These are phyloP conservation scores for Leptonema lineaticorne DNA, from an alignment of 1,140 invertebrate genomes.

Conservation along the genomic window DNA sequence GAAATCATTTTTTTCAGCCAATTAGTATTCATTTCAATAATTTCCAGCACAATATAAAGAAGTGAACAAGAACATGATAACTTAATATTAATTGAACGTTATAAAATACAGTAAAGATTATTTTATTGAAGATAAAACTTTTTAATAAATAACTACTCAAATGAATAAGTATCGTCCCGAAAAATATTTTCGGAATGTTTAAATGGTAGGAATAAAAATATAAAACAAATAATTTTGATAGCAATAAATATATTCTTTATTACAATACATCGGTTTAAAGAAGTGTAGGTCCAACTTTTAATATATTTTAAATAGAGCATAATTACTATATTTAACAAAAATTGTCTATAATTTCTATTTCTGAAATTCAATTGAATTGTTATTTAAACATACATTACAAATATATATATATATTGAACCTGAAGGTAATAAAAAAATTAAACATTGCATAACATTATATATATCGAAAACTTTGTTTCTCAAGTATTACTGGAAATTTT, in stretches of 20 bases:
- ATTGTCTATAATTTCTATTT: not conserved
- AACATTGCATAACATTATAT: constrained; percentile 5
- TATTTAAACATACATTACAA: not conserved
- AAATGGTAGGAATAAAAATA: not conserved
- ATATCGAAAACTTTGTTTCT: no score
- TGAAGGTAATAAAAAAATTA: not conserved
- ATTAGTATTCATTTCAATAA: no score
- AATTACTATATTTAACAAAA: not conserved
- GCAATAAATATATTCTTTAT: constrained; percentile 18
- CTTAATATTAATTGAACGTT: not conserved
- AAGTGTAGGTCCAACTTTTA: constrained; percentile 3
- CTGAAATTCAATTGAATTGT: not conserved
- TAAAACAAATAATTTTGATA: not conserved
- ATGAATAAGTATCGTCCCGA: no score
- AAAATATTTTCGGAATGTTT: no score
- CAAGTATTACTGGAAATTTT: no score
- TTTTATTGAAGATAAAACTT: not conserved
- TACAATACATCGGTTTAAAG: constrained; percentile 12
- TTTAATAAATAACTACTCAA: not conserved
- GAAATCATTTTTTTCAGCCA: no score
- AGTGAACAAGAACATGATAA: no score
- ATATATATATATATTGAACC: not conserved
- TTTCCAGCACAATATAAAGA: no score
- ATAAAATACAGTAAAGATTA: not conserved
- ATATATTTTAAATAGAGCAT: constrained; percentile 4